Evolutionary conservation across 2,113 vertebrate species (phyloP).

Genomic region (Spheniscus mendiculus): DNA sequence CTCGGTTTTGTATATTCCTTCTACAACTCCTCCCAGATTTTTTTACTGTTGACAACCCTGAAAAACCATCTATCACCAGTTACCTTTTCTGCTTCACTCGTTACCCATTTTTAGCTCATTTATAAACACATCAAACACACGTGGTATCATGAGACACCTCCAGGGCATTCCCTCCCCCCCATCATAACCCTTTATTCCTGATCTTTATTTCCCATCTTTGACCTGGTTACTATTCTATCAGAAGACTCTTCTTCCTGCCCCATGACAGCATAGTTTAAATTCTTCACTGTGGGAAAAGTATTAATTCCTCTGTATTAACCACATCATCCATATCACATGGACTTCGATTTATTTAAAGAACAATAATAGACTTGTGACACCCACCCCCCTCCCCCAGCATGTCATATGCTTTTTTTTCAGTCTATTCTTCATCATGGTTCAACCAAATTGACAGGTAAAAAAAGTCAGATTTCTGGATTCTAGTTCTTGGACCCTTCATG

Average conservation of each 20-base stretch:
- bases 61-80: background rate
- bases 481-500: background rate
- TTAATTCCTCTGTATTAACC: background rate
- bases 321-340: constrained; percentile 6
- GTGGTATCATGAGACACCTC: background rate
- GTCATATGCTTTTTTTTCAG: background rate
- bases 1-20: background rate
- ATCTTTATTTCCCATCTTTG: constrained; percentile 38
- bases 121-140: background rate
- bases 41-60: background rate
- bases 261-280: background rate
- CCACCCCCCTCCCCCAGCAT: background rate
- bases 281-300: background rate
- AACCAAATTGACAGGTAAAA: background rate
- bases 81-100: background rate
- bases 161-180: background rate
- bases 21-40: background rate
- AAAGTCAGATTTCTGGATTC: background rate
- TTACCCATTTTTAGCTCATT: background rate
- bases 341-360: background rate
- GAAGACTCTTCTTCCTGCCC: background rate
- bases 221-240: background rate
- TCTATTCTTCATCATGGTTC: background rate
- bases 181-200: background rate
- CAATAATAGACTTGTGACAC: constrained; percentile 9